Conservation (phyloP, 2,797 vertebrate species). For the Cyclura pinguis region DNA sequence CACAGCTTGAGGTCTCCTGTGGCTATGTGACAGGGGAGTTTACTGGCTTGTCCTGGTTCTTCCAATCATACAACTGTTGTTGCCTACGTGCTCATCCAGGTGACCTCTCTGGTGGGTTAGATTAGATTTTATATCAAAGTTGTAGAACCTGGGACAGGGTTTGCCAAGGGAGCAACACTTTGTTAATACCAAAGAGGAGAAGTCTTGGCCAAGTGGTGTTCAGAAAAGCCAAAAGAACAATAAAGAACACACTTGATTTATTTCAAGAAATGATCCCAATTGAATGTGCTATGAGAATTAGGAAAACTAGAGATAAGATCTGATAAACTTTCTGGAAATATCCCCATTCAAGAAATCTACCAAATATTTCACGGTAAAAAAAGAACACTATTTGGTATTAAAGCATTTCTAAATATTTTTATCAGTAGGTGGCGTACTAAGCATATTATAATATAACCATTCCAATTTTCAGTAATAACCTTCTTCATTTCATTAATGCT, state of each 20-base stretch:
- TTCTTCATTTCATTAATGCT: no score
- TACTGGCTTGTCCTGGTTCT: no score
- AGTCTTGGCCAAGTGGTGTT: neutral
- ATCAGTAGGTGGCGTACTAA: constrained; percentile 70
- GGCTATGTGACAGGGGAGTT: no score
- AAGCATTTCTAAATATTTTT: neutral
- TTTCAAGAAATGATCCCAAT: neutral
- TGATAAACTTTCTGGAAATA: neutral
- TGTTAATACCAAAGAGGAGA: neutral
- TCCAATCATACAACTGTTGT: no score
- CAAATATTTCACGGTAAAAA: neutral
- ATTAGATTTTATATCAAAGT: no score
- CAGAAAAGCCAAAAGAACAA: neutral
- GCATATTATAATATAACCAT: constrained; percentile 9
- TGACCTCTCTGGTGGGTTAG: no score
- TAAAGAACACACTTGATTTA: neutral
- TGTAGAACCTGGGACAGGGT: no score
- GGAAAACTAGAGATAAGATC: neutral
- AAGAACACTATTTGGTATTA: neutral
- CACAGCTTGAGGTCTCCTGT: no score
- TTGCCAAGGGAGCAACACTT: no score
- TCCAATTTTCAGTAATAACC: neutral
- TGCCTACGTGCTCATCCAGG: no score
- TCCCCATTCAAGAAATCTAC: neutral
- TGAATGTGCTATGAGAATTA: neutral